phyloP scores from a whole-genome alignment of 2,113 vertebrate species.

The Strix uralensis region DNA sequence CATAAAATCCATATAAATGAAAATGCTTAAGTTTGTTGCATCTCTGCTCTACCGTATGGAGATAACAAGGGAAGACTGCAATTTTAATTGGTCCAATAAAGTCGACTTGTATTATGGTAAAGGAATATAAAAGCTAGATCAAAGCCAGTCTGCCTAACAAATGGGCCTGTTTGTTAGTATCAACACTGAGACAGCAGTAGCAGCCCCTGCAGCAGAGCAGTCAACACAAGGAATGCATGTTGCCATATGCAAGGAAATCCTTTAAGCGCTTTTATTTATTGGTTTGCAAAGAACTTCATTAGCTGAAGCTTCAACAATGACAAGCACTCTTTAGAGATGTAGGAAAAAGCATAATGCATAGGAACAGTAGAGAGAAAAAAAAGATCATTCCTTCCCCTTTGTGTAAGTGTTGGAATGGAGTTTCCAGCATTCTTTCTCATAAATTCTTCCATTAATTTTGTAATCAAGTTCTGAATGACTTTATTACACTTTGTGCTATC shows the following conservation, averaged over 20 bases:
- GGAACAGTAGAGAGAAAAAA: background rate
- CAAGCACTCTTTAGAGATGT: background rate
- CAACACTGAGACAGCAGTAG: background rate
- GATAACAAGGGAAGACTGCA: conserved; percentile 14
- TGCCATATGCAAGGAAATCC: background rate
- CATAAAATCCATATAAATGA: background rate
- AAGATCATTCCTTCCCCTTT: background rate
- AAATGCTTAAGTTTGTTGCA: background rate
- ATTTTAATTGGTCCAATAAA: conserved; percentile 54
- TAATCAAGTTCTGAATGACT: background rate
- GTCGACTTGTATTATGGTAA: background rate
- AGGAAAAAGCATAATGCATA: background rate
- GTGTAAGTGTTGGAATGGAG: background rate
- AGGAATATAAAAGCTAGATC: conserved; percentile 48
- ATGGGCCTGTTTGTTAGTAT: background rate
- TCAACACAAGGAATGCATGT: background rate
- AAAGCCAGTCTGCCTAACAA: conserved; percentile 15
- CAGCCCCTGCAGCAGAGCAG: background rate
- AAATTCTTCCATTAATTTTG: conserved; percentile 17
- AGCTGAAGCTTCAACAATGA: background rate
- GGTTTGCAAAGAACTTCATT: background rate
- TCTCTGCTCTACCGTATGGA: background rate
- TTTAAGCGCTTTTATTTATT: background rate
- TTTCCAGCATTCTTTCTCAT: background rate
- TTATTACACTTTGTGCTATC: conserved; percentile 5